Conservation (phyloP, 2,888 invertebrate species). For the Mechanitis mazaeus region DNA sequence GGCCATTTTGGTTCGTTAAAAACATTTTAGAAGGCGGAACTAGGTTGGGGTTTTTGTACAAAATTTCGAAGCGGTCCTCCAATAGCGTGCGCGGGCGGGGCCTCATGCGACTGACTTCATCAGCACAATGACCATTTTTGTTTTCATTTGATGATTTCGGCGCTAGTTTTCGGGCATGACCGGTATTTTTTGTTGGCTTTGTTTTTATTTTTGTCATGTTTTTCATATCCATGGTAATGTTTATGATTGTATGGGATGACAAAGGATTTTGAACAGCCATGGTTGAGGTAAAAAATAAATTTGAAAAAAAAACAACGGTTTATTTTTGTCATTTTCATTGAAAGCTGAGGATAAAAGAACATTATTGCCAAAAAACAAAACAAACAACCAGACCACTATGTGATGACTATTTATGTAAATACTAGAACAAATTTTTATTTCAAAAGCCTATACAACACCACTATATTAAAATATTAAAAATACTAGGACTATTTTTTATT, state of each 20-base stretch:
- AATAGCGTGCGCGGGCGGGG: slow-evolving; percentile 73
- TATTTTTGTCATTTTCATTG: neutral
- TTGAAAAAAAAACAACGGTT: slow-evolving; percentile 12
- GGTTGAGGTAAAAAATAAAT: slow-evolving; percentile 18
- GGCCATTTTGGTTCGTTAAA: slow-evolving; percentile 71
- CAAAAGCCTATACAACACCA: too few species aligned
- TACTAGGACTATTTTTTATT: too few species aligned
- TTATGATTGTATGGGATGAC: slow-evolving; percentile 7
- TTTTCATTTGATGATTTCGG: slow-evolving; percentile 43
- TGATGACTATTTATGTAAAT: neutral
- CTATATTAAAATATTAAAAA: too few species aligned
- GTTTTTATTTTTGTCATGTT: slow-evolving; percentile 13
- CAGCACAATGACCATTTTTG: slow-evolving; percentile 64
- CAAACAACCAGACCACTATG: neutral
- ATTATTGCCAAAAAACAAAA: slow-evolving; percentile 4
- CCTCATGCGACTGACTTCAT: slow-evolving; percentile 69
- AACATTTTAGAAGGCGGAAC: slow-evolving; percentile 76
- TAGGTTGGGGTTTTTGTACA: slow-evolving; percentile 72
- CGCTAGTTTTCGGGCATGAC: slow-evolving; percentile 27
- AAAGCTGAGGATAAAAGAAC: neutral
- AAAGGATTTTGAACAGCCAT: slow-evolving; percentile 23
- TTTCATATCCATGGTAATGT: neutral
- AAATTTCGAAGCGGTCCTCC: slow-evolving; percentile 71
- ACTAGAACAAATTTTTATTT: too few species aligned
- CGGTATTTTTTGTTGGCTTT: slow-evolving; percentile 22